Percentiles rank a stretch among this genome's conserved stretches.
These are phyloP conservation scores for Asobara japonica DNA, from an alignment of 1,140 invertebrate species.

Conservation along the genomic window DNA sequence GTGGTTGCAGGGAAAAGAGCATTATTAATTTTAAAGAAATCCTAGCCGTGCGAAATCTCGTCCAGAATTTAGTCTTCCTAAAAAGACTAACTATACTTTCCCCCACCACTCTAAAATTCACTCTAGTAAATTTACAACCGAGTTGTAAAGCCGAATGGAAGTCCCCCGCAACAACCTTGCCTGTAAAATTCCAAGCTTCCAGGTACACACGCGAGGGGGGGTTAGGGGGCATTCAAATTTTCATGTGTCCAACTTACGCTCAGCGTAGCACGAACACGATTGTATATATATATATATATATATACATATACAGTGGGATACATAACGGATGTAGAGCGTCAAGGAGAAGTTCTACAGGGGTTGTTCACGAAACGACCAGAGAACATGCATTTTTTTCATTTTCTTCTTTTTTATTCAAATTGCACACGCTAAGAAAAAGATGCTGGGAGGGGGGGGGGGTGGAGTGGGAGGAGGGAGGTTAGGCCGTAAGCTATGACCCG, in stretches of 20 bases:
- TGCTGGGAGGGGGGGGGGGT: background rate
- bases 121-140: too few species aligned
- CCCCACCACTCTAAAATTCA: too few species aligned
- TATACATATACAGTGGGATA: background rate
- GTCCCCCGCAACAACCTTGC: background rate
- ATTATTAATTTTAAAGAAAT: too few species aligned
- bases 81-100: too few species aligned
- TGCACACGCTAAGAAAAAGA: background rate
- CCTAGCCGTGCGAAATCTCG: too few species aligned
- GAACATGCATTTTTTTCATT: background rate
- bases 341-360: background rate
- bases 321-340: background rate
- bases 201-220: constrained; percentile 6
- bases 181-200: background rate
- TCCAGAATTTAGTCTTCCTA: too few species aligned
- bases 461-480: background rate
- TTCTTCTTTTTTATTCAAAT: constrained; percentile 14
- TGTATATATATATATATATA: background rate
- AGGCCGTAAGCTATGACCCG: constrained; percentile 46
- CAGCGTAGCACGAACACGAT: constrained; percentile 14
- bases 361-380: constrained; percentile 5
- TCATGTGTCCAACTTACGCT: constrained; percentile 12
- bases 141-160: background rate
- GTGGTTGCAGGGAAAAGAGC: too few species aligned
- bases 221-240: constrained; percentile 36